phyloP scores from a whole-genome alignment of 2,888 invertebrate genomes.

The Drosophila prolongata region DNA sequence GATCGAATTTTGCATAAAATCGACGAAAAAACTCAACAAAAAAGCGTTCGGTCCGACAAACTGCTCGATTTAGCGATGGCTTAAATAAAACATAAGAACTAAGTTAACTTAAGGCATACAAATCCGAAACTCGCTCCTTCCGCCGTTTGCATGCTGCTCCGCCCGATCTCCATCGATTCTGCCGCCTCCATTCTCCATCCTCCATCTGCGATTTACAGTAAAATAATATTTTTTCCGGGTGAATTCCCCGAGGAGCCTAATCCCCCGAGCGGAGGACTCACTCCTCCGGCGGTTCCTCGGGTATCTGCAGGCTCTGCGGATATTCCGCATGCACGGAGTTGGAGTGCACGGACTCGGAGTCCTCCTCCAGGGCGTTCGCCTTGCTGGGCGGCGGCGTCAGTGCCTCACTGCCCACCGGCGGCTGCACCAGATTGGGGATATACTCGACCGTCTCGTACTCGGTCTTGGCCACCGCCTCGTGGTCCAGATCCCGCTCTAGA shows the following conservation, averaged over 20 bases:
- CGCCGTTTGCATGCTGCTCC: slow-evolving; percentile 28
- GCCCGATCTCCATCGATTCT: slow-evolving; percentile 10
- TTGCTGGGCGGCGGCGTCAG: slow-evolving; percentile 52
- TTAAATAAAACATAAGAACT: slow-evolving; percentile 64
- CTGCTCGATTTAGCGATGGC: slow-evolving; percentile 46
- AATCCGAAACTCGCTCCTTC: slow-evolving; percentile 44
- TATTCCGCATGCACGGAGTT: slow-evolving; percentile 84
- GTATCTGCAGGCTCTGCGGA: slow-evolving; percentile 82
- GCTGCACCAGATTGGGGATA: slow-evolving; percentile 74
- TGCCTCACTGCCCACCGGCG: slow-evolving; percentile 41
- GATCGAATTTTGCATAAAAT: slow-evolving; percentile 32
- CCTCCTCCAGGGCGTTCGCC: slow-evolving; percentile 77
- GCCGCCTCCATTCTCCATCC: not conserved
- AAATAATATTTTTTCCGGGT: slow-evolving; percentile 45
- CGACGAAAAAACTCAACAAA: slow-evolving; percentile 51
- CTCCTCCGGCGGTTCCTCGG: slow-evolving; percentile 84
- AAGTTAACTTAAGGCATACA: slow-evolving; percentile 74
- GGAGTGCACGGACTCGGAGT: slow-evolving; percentile 75
- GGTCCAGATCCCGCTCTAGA: slow-evolving; percentile 51
- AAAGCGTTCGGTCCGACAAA: slow-evolving; percentile 27
- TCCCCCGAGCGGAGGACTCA: slow-evolving; percentile 51
- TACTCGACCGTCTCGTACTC: slow-evolving; percentile 83
- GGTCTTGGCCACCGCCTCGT: slow-evolving; percentile 74
- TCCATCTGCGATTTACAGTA: slow-evolving; percentile 42
- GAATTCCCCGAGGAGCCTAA: slow-evolving; percentile 6